Evolutionary conservation across 2,113 vertebrate species (phyloP), one percentile per base, ranked within the genome.

Genomic region (Otus sunia): DNA sequence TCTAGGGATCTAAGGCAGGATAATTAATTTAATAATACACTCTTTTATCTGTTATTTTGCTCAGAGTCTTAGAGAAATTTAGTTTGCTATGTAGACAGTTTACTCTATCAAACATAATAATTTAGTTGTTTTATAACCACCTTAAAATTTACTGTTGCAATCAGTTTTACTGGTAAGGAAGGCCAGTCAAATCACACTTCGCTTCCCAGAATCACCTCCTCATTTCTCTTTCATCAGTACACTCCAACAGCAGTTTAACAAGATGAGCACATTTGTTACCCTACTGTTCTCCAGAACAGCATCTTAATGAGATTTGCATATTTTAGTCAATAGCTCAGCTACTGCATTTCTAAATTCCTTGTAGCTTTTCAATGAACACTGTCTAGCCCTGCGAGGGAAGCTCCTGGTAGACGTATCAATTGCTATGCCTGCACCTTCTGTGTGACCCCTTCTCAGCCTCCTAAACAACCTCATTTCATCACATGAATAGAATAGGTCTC

Each of bases 261-360:
- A 59, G 68, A 92, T 21, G 72, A 95, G 68, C 23, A 12, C 52
- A 85, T 72, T 91, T 78, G 36, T 75, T 76, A 86, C 49, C 66
- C 66, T 17, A 18, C 71, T 45, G 67, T 58, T 88, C 92, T 85
- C 53, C 81, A 76, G 19, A 79, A 79, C 39, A 66, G 58, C 52
- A 90, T 60, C 63, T 29, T 88, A 96, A 91, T 73, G 71, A 93
- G 53, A 94, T 95, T 86, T 95, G 87, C 87, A 53, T 76, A 85
- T 87, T 56, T 78, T n/a, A 93, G 52, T 82, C 87, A 90, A 79
- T 11, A 82, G 84, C 81, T 94, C 66, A 60, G 69, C 74, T 59
- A 60, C 53, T 49, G 66, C 81, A n/a, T 69, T 79, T 93, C 87
- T 68, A 21, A 94, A 5, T 41, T 88, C 77, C 92, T 75, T 37